Evolutionary conservation across 2,888 invertebrate species (phyloP).

Genomic region (Metacarcinus magister): DNA sequence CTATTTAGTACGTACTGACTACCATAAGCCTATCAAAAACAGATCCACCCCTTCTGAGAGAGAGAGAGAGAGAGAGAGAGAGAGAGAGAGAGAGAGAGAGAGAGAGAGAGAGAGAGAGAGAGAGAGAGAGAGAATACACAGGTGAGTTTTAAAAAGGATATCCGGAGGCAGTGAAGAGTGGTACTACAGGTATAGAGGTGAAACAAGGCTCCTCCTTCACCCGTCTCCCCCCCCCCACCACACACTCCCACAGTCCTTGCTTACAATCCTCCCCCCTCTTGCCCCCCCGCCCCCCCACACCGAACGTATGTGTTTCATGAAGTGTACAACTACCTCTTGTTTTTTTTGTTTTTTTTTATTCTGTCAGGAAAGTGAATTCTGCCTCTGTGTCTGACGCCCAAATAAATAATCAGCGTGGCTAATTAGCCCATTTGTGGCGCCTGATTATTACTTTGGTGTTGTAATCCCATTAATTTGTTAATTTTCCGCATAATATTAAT

Average conservation of each 20-base stretch:
- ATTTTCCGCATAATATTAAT: slow-evolving; percentile 35
- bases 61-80: slow-evolving; percentile 2
- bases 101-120: slow-evolving; percentile 2
- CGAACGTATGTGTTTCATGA: neutral
- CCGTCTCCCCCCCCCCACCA: neutral
- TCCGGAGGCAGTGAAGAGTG: too few relatives aligned
- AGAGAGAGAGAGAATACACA: neutral
- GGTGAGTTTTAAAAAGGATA: too few relatives aligned
- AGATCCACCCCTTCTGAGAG: neutral
- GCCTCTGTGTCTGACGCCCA: neutral
- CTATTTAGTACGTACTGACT: neutral
- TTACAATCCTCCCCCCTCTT: neutral
- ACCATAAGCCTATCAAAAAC: neutral
- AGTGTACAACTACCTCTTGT: neutral
- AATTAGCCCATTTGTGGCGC: slow-evolving; percentile 38
- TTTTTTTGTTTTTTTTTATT: neutral
- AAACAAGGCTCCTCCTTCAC: too few relatives aligned
- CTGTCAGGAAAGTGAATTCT: neutral
- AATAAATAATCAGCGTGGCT: slow-evolving; percentile 32
- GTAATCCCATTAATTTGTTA: slow-evolving; percentile 53
- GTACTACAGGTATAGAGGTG: too few relatives aligned
- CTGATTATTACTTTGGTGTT: slow-evolving; percentile 51
- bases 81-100: slow-evolving; percentile 2
- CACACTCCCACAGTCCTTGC: neutral
- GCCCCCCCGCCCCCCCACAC: neutral